Conservation (phyloP, 2,113 vertebrate genomes). For the Apodemus speciosus region DNA sequence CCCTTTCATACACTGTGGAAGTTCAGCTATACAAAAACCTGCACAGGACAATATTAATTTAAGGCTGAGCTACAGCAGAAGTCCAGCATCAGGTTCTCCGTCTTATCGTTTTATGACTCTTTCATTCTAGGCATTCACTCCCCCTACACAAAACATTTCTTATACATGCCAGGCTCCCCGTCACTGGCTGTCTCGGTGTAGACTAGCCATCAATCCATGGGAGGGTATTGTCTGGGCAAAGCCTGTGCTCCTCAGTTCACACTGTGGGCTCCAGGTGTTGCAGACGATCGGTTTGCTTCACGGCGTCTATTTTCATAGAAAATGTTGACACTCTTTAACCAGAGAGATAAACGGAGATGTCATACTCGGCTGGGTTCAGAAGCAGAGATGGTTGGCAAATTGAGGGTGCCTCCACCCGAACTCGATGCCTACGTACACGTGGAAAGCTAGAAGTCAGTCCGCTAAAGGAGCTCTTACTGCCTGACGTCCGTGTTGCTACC, state of each 20-base stretch:
- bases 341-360: constrained; percentile 12
- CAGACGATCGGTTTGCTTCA: constrained; percentile 4
- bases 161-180: background rate
- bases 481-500: background rate
- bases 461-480: background rate
- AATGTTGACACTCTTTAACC: background rate
- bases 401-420: background rate
- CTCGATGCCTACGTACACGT: background rate
- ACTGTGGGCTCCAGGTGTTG: background rate
- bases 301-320: background rate
- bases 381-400: background rate
- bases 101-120: background rate
- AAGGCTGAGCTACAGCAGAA: background rate
- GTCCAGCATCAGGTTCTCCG: background rate
- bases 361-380: constrained; percentile 26
- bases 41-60: background rate
- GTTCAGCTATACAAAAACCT: background rate
- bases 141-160: background rate
- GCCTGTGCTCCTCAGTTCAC: background rate
- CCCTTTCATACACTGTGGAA: background rate
- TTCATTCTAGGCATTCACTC: background rate
- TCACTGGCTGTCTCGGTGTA: background rate
- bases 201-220: background rate
- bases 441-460: background rate
- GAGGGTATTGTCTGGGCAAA: background rate